Percentiles rank a stretch among this genome's conserved stretches.
phyloP scores from a whole-genome alignment of 2,113 vertebrate genomes.

The Cyanoramphus novaezelandiae region DNA sequence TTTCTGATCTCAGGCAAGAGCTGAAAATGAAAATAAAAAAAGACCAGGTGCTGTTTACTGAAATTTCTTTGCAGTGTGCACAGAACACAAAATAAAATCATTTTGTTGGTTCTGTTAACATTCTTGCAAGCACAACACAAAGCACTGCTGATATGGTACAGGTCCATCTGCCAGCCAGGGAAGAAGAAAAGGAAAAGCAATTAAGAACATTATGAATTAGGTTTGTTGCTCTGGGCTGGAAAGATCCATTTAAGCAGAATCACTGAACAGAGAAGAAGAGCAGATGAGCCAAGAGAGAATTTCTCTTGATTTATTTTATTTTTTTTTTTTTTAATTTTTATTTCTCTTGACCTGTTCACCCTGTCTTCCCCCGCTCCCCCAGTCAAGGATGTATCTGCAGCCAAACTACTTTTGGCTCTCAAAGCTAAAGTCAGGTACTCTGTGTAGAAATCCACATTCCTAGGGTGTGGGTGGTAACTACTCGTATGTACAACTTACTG shows the following conservation, averaged over 20 bases:
- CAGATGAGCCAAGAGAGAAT: neutral
- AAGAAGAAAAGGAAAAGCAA: constrained; percentile 57
- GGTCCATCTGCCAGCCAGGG: constrained; percentile 9
- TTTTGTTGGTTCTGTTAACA: constrained; percentile 1
- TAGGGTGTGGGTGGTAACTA: neutral
- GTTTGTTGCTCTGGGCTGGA: constrained; percentile 25
- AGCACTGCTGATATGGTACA: neutral
- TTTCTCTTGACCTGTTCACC: neutral
- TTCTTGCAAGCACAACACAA: constrained; percentile 17
- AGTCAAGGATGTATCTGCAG: neutral
- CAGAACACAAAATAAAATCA: constrained; percentile 13
- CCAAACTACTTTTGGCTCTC: neutral
- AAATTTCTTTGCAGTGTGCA: neutral
- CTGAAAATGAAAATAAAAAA: neutral
- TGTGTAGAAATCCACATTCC: neutral
- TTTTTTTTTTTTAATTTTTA: neutral
- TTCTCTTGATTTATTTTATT: neutral
- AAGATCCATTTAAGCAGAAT: neutral
- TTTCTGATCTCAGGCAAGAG: neutral
- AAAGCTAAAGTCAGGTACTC: neutral
- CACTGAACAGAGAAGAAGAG: neutral
- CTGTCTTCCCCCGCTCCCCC: neutral
- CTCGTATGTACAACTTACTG: neutral
- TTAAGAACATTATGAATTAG: constrained; percentile 51
- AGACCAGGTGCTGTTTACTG: neutral